Evolutionary conservation across 2,797 vertebrate species (phyloP).

Genomic region (Odontamblyopus lacepedii): DNA sequence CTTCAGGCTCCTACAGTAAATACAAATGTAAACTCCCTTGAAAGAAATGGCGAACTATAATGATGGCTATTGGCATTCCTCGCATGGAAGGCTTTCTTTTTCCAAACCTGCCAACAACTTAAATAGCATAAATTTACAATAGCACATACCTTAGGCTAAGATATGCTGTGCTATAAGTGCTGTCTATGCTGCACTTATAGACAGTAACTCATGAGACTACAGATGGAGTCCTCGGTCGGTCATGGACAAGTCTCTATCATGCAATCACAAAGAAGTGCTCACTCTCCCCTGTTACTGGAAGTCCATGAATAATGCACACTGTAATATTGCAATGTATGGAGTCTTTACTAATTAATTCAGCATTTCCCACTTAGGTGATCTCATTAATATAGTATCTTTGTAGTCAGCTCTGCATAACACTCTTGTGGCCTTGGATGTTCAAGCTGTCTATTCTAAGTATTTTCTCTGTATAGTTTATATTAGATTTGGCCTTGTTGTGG

Average conservation of each 20-base stretch:
- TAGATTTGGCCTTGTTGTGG: not conserved
- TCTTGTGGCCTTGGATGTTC: conserved; percentile 3
- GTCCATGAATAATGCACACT: conserved; percentile 70
- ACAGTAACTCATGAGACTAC: conserved; percentile 42
- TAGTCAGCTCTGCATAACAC: conserved; percentile 27
- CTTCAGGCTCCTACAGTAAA: conserved; percentile 42
- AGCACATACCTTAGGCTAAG: conserved; percentile 40
- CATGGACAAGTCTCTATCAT: conserved; percentile 38
- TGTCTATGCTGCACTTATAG: conserved; percentile 49
- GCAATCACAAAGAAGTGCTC: conserved; percentile 44
- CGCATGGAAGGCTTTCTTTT: conserved; percentile 20
- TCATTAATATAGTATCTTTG: conserved; percentile 52
- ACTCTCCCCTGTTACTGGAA: conserved; percentile 29
- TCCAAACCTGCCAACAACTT: conserved; percentile 50
- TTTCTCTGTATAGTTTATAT: conserved; percentile 1
- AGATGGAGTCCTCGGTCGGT: conserved; percentile 37
- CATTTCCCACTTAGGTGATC: conserved; percentile 42
- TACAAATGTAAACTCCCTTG: conserved; percentile 48
- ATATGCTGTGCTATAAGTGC: conserved; percentile 28
- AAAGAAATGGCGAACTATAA: conserved; percentile 47
- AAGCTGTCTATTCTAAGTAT: conserved; percentile 12
- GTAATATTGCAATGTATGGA: conserved; percentile 55
- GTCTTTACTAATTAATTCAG: conserved; percentile 43
- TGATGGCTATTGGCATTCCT: not conserved
- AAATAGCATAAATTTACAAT: conserved; percentile 44